phyloP scores from a whole-genome alignment of 2,888 invertebrate species.

The Calameuta idolon region DNA sequence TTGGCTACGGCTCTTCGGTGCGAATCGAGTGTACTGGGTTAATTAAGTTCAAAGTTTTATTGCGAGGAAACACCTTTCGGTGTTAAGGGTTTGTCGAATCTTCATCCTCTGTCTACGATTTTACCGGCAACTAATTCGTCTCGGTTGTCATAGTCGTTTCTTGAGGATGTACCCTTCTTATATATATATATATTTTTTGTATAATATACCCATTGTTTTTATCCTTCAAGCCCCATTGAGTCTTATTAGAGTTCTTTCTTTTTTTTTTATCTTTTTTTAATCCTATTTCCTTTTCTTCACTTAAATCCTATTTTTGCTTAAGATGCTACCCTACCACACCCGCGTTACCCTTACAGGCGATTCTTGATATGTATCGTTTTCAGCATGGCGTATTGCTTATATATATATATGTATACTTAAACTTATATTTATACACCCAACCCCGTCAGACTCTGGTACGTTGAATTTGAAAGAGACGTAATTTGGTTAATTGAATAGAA shows the following conservation, averaged over 20 bases:
- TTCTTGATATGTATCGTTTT: constrained; percentile 59
- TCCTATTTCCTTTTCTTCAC: background rate
- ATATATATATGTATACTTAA: constrained; percentile 4
- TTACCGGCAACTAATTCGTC: background rate
- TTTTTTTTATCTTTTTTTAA: background rate
- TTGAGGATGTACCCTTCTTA: background rate
- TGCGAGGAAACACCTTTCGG: background rate
- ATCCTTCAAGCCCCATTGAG: background rate
- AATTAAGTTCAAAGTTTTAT: background rate
- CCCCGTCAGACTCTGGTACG: background rate
- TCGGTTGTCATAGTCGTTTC: background rate
- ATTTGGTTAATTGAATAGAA: background rate
- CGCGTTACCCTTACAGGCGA: constrained; percentile 47
- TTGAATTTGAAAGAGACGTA: background rate
- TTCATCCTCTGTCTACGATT: background rate
- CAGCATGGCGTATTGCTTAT: constrained; percentile 26
- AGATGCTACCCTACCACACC: background rate
- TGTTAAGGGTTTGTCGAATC: background rate
- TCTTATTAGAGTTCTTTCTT: background rate
- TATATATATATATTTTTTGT: background rate
- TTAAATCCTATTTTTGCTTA: background rate
- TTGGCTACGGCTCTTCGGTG: background rate
- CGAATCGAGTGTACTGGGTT: background rate
- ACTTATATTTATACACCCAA: constrained; percentile 5
- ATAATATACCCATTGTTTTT: background rate